Evolutionary conservation across 2,888 invertebrate species (phyloP).

Genomic region (Pterostichus madidus): DNA sequence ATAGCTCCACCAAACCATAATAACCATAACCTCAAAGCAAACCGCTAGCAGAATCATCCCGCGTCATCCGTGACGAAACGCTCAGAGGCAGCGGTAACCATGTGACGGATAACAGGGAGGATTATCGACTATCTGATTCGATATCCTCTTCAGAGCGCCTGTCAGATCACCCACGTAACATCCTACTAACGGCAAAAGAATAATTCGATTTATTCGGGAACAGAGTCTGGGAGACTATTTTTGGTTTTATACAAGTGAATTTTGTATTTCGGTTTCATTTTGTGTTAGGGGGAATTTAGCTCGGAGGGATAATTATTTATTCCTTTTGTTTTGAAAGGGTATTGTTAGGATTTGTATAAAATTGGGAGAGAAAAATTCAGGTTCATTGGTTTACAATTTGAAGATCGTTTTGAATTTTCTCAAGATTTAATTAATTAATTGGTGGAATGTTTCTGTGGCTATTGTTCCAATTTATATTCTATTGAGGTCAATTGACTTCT

Average conservation of each 20-base stretch:
- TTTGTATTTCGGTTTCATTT: neutral
- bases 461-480: too few relatives aligned
- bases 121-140: constrained; percentile 26
- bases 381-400: neutral
- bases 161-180: constrained; percentile 23
- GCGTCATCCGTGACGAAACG: neutral
- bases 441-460: too few relatives aligned
- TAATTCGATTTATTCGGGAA: constrained; percentile 11
- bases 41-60: too few relatives aligned
- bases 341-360: neutral
- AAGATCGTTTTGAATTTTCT: too few relatives aligned
- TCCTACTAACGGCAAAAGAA: constrained; percentile 24
- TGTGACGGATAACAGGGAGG: constrained; percentile 23
- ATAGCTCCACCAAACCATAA: neutral
- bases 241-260: neutral
- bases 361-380: neutral
- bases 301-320: too few relatives aligned
- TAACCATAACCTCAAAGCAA: too few relatives aligned
- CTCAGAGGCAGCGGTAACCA: neutral
- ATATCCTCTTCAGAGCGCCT: constrained; percentile 18
- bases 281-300: neutral
- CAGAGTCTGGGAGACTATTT: neutral
- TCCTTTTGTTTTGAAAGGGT: too few relatives aligned
- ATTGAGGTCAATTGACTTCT: too few relatives aligned
- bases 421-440: too few relatives aligned